Conservation (phyloP, 2,113 vertebrate genomes). For the Festucalex cinctus region DNA sequence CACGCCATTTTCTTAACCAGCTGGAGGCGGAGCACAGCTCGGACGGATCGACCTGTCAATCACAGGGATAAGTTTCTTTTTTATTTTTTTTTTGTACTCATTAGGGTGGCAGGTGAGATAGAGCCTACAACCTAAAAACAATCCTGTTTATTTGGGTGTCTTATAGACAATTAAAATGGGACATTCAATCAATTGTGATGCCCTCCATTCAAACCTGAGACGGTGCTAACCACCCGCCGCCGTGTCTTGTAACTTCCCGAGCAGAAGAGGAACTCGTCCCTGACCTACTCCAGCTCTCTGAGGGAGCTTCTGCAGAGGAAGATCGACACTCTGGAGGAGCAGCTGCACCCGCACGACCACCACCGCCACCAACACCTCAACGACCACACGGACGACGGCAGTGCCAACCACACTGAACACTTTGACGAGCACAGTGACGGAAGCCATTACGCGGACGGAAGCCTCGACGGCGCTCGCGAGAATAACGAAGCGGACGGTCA, state of each 20-base stretch:
- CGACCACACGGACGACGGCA: neutral
- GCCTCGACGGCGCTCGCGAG: slow-evolving; percentile 17
- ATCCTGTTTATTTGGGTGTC: too few species aligned
- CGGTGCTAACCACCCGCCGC: neutral
- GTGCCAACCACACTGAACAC: neutral
- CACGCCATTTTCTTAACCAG: neutral
- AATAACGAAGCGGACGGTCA: slow-evolving; percentile 55
- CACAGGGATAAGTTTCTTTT: too few species aligned
- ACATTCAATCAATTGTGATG: too few species aligned
- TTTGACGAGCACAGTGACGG: neutral
- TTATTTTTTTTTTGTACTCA: too few species aligned
- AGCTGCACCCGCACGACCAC: slow-evolving; percentile 61
- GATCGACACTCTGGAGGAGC: slow-evolving; percentile 75
- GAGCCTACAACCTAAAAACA: too few species aligned
- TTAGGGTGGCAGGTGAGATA: too few species aligned
- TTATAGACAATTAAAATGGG: too few species aligned
- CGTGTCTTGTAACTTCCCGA: slow-evolving; percentile 14
- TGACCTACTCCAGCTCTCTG: slow-evolving; percentile 73
- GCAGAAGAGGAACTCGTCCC: slow-evolving; percentile 75
- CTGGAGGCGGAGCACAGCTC: too few species aligned
- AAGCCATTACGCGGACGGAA: slow-evolving; percentile 7
- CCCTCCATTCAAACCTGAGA: neutral
- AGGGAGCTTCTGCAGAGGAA: slow-evolving; percentile 79
- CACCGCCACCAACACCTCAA: neutral
- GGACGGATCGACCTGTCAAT: too few species aligned